Evolutionary conservation across 1,140 invertebrate genomes (phyloP).

Genomic region (Dysdera silvatica): DNA sequence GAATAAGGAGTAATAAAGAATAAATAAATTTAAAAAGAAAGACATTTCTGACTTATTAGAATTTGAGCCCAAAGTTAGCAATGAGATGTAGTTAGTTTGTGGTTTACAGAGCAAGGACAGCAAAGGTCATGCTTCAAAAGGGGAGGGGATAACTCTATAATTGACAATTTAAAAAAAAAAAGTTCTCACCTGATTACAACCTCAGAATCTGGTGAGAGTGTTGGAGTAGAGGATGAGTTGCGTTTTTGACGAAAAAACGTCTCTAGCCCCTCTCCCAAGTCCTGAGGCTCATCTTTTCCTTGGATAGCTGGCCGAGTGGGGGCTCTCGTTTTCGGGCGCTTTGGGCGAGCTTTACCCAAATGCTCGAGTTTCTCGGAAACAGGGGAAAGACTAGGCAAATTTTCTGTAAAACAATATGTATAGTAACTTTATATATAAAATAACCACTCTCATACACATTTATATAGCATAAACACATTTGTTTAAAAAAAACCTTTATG

Average conservation of each 20-base stretch:
- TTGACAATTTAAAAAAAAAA: background rate
- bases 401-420: slow-evolving; percentile 9
- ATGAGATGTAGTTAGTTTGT: too few species aligned
- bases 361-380: slow-evolving; percentile 61
- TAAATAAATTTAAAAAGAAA: too few species aligned
- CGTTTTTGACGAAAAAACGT: slow-evolving; percentile 63
- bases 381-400: slow-evolving; percentile 30
- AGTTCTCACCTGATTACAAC: slow-evolving; percentile 41
- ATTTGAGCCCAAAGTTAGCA: too few species aligned
- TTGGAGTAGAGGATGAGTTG: slow-evolving; percentile 51
- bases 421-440: too few species aligned
- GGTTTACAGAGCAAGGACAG: too few species aligned
- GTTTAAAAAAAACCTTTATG: too few species aligned
- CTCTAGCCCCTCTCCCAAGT: slow-evolving; percentile 54
- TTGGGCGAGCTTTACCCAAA: slow-evolving; percentile 63
- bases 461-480: too few species aligned
- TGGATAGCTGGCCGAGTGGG: slow-evolving; percentile 64
- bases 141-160: background rate
- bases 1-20: too few species aligned
- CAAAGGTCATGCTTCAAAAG: too few species aligned
- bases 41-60: too few species aligned
- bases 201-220: slow-evolving; percentile 36
- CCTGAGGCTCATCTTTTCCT: slow-evolving; percentile 44
- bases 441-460: too few species aligned
- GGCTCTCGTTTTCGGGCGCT: slow-evolving; percentile 71